A percentile compares a stretch with the other conserved stretches of the same genome.
Conservation (phyloP, 2,888 invertebrate species). For the Ommatoiulus sabulosus region DNA sequence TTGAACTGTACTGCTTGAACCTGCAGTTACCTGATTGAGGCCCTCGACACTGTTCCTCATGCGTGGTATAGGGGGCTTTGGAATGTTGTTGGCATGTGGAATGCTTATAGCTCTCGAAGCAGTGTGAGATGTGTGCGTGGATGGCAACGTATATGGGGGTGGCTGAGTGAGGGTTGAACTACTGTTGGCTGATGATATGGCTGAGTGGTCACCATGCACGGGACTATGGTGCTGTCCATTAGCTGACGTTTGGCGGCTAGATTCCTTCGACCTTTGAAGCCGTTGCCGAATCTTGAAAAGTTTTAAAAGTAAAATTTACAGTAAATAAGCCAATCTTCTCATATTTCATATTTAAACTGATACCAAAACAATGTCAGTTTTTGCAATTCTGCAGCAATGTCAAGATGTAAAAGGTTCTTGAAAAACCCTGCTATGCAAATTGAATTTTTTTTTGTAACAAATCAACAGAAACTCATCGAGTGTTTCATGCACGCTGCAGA, state of each 20-base stretch:
- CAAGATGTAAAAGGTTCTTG: no score
- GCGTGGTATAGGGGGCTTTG: conserved; percentile 74
- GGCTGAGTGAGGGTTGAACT: conserved; percentile 61
- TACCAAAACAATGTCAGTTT: no score
- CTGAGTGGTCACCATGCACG: conserved; percentile 72
- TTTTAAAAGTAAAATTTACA: not conserved
- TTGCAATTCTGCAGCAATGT: no score
- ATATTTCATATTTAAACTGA: no score
- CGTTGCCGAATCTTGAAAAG: conserved; percentile 64
- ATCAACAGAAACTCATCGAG: no score
- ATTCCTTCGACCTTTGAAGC: conserved; percentile 65
- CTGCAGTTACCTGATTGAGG: conserved; percentile 77
- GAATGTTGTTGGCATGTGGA: conserved; percentile 67
- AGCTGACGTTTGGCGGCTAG: conserved; percentile 62
- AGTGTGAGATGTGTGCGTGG: conserved; percentile 58
- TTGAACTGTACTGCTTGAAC: not conserved
- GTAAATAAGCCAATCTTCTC: not conserved
- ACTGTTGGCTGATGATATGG: conserved; percentile 63
- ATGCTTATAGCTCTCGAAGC: conserved; percentile 72
- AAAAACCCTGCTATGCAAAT: no score
- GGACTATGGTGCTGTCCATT: conserved; percentile 68
- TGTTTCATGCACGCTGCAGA: no score
- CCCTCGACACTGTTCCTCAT: conserved; percentile 88
- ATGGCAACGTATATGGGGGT: conserved; percentile 64
- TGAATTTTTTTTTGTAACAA: no score